Evolutionary conservation across 2,888 invertebrate genomes (phyloP).

Genomic region (Punctoribates punctum): DNA sequence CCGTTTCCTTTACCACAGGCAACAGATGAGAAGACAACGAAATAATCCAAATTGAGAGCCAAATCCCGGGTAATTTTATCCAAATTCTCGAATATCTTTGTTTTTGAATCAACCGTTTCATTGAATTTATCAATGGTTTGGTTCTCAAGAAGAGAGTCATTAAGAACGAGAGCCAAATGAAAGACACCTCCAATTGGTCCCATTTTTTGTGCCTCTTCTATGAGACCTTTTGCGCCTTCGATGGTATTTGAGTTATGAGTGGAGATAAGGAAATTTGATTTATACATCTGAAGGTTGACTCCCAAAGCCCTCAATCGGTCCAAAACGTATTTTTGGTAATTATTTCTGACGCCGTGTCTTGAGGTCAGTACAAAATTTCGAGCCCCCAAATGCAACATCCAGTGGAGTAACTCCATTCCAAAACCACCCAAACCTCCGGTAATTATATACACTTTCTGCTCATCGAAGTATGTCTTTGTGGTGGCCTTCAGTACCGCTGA

Average conservation of each 20-base stretch:
- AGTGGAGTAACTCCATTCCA: conserved; percentile 85
- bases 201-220: neutral
- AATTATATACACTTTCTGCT: conserved; percentile 57
- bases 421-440: conserved; percentile 87
- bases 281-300: neutral
- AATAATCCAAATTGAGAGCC: neutral
- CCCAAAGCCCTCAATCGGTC: neutral
- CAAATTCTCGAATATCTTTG: neutral
- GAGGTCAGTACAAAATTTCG: conserved; percentile 62
- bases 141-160: neutral
- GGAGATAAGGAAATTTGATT: neutral
- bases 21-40: neutral
- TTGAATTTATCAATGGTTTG: neutral
- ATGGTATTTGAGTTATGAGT: neutral
- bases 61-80: neutral
- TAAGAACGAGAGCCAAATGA: conserved; percentile 71
- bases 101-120: neutral
- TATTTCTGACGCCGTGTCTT: neutral
- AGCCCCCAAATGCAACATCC: conserved; percentile 84
- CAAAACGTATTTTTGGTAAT: neutral
- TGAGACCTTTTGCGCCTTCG: neutral
- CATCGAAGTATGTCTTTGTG: conserved; percentile 71
- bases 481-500: conserved; percentile 59
- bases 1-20: neutral
- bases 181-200: conserved; percentile 52